phyloP scores from a whole-genome alignment of 2,797 vertebrate species.

The Remorina albescens region DNA sequence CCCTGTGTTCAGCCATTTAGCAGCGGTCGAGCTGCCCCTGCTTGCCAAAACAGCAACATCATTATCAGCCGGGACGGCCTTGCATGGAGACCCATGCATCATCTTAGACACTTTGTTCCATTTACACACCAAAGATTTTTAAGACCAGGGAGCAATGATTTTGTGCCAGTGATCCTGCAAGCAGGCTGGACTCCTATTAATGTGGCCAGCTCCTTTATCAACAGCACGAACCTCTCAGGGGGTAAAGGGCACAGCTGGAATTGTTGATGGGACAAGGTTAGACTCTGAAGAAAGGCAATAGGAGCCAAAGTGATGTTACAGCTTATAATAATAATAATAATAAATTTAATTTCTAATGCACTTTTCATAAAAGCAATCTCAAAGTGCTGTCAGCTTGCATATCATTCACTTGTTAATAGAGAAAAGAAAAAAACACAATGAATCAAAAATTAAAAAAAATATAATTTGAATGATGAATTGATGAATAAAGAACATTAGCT shows the following conservation, averaged over 20 bases:
- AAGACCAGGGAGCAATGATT: slow-evolving; percentile 73
- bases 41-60: slow-evolving; percentile 77
- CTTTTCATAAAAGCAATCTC: no score
- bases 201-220: slow-evolving; percentile 71
- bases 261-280: slow-evolving; percentile 81
- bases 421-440: slow-evolving; percentile 57
- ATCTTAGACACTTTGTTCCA: slow-evolving; percentile 74
- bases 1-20: slow-evolving; percentile 71
- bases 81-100: slow-evolving; percentile 75
- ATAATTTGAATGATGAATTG: slow-evolving; percentile 14
- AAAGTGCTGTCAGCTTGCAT: no score
- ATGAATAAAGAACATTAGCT: slow-evolving; percentile 11
- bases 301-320: slow-evolving; percentile 76
- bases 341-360: no score
- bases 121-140: slow-evolving; percentile 78
- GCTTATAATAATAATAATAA: no score
- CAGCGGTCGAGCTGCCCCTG: slow-evolving; percentile 49
- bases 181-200: slow-evolving; percentile 70
- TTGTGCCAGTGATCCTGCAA: slow-evolving; percentile 68
- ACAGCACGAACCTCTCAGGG: slow-evolving; percentile 68
- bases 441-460: slow-evolving; percentile 59
- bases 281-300: slow-evolving; percentile 77
- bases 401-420: slow-evolving; percentile 77
- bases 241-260: slow-evolving; percentile 80
- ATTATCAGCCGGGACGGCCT: slow-evolving; percentile 72